Evolutionary conservation across 2,888 invertebrate genomes (phyloP).

Genomic region (Eumerus sabulonum): DNA sequence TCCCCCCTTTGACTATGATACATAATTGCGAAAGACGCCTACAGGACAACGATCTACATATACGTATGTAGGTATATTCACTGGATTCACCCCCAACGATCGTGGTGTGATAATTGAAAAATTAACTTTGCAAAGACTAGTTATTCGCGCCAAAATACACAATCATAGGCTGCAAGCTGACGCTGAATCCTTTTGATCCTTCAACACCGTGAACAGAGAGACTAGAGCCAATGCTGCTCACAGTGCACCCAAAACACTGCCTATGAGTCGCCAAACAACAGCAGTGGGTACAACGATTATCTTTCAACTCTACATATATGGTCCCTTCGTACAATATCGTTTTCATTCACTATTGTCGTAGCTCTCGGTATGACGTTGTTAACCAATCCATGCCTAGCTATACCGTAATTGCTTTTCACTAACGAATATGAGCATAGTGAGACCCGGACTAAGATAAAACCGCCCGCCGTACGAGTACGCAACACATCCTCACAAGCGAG

Average conservation of each 20-base stretch:
- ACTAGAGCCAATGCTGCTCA: too few relatives aligned
- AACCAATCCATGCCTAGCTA: conserved; percentile 22
- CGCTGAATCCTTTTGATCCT: too few relatives aligned
- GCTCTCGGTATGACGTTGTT: background rate
- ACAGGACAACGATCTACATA: conserved; percentile 16
- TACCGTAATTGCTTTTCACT: conserved; percentile 46
- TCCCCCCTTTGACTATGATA: conserved; percentile 35
- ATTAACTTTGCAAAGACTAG: background rate
- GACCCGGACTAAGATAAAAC: conserved; percentile 53
- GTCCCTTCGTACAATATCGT: too few relatives aligned
- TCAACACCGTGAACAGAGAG: too few relatives aligned
- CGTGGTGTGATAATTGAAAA: conserved; percentile 9
- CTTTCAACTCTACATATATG: too few relatives aligned
- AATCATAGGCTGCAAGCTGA: too few relatives aligned
- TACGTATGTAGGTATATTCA: too few relatives aligned
- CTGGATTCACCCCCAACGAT: too few relatives aligned
- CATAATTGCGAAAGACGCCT: conserved; percentile 21
- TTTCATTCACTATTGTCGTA: too few relatives aligned
- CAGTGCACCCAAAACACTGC: too few relatives aligned
- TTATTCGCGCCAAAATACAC: conserved; percentile 48
- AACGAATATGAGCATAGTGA: conserved; percentile 57
- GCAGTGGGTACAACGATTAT: too few relatives aligned
- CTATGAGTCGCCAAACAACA: too few relatives aligned
- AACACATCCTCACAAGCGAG: conserved; percentile 66
- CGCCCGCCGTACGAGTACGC: conserved; percentile 54